Evolutionary conservation across 2,113 vertebrate genomes (phyloP), one percentile per base, ranked within the genome.

Genomic region (Chroicocephalus ridibundus): DNA sequence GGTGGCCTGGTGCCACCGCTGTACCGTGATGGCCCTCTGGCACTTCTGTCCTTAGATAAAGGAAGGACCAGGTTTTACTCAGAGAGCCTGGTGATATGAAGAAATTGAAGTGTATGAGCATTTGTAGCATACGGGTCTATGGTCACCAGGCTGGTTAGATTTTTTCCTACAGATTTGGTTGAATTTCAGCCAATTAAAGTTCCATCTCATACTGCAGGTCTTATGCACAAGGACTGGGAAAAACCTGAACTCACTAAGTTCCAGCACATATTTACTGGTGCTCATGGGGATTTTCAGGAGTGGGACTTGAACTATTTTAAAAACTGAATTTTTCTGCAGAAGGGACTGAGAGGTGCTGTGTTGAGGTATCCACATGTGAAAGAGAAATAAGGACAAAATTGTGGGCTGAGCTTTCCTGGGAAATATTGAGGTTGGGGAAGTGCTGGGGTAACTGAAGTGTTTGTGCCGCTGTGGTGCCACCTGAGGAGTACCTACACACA

Each of bases 11-110:
- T 34, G 55, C 40, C 87, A 75, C 15, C 38, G 66, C 54, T 1
- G 0, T 0, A 0, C 54, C 2, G 0, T 8, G 40, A 22, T 1
- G 5, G 21, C 74, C 65, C 60, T 81, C 34, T 5, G 3, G 15
- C 46, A 27, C 15, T 40, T 46, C 38, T 55, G 22, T 26, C 13
- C 44, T 76, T 19, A 32, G 36, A 13, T 15, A 11, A 36, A 61
- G 40, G 38, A 82, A 87, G 62, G 36, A 51, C 20, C 8, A 5
- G 20, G 8, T 90, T 79, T 85, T 79, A 36, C 47, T 55, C 11
- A 8, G 54, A 54, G 26, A 52, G 4, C 18, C 40, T 52, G 54
- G 9, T 47, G 32, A 55, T 6, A 49, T 2, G 14, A 90, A 65
- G 74, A 75, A 90, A 42, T 44, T 8, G 19, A 85, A 68, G 31